Evolutionary conservation across 1,140 invertebrate genomes (phyloP).

Genomic region (Nebria ingens): DNA sequence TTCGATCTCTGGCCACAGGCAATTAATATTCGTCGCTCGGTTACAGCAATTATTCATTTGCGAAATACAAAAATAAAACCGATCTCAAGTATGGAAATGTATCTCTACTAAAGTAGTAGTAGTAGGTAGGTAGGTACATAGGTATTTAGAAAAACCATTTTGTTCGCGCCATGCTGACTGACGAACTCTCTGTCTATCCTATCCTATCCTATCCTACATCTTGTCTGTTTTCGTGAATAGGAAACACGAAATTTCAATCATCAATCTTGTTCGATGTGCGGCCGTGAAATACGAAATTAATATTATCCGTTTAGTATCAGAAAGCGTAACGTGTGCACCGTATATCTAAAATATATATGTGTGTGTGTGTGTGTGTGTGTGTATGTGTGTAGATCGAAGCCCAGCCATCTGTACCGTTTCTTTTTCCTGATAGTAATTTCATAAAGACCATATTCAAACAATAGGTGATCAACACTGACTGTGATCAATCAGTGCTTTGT

Average conservation of each 20-base stretch:
- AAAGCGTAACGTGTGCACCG: neutral
- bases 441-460: conserved; percentile 6
- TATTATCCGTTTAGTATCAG: neutral
- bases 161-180: no score
- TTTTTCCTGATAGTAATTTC: conserved; percentile 5
- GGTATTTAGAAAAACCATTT: neutral
- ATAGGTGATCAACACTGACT: conserved; percentile 5
- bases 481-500: conserved; percentile 8
- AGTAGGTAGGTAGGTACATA: no score
- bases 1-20: neutral
- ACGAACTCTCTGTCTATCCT: no score
- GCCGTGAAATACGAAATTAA: conserved; percentile 2
- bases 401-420: neutral
- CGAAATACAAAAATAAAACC: neutral
- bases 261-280: neutral
- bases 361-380: no score
- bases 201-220: no score
- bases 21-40: neutral
- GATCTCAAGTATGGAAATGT: neutral
- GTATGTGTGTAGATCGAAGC: no score
- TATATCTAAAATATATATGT: neutral
- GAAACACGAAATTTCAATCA: neutral
- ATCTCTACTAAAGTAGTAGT: neutral
- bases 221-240: neutral
- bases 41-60: neutral